phyloP scores from a whole-genome alignment of 2,797 vertebrate genomes.

The Sebastes matsubarae region DNA sequence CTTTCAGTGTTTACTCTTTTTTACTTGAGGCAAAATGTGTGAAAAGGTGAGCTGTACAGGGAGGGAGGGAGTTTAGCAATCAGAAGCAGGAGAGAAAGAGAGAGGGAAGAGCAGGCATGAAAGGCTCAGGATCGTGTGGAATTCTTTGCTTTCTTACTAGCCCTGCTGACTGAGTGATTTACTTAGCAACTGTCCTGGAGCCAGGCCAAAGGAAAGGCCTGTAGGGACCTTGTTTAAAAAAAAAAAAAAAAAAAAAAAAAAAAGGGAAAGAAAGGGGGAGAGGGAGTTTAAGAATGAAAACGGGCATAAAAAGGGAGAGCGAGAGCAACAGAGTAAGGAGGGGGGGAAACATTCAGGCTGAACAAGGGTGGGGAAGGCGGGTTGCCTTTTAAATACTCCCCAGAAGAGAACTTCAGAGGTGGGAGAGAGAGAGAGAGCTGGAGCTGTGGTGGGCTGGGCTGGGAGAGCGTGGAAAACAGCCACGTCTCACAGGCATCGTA shows the following conservation, averaged over 20 bases:
- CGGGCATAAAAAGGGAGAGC: constrained; percentile 40
- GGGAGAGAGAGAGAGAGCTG: constrained; percentile 38
- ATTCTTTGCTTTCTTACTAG: constrained; percentile 77
- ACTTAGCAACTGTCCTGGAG: constrained; percentile 84
- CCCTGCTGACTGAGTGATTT: constrained; percentile 80
- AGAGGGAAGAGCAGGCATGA: constrained; percentile 51
- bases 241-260: constrained; percentile 19
- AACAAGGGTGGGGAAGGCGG: constrained; percentile 50
- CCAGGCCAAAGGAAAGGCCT: constrained; percentile 75
- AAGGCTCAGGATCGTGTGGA: constrained; percentile 75
- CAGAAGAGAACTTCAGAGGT: constrained; percentile 71
- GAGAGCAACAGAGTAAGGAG: constrained; percentile 11
- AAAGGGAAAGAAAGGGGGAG: constrained; percentile 15
- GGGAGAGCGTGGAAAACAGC: constrained; percentile 79
- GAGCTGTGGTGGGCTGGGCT: constrained; percentile 56
- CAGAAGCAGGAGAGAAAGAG: constrained; percentile 24
- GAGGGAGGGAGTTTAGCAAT: constrained; percentile 6
- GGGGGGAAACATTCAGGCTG: constrained; percentile 18
- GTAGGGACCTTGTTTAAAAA: constrained; percentile 65
- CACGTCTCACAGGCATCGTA: constrained; percentile 78
- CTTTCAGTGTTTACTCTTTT: constrained; percentile 28
- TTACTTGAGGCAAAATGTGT: constrained; percentile 21
- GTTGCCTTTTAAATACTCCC: constrained; percentile 72
- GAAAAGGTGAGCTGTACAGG: constrained; percentile 29
- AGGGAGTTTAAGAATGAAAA: constrained; percentile 66